Evolutionary conservation across 2,113 vertebrate species (phyloP), one percentile per base, ranked within the genome.

Genomic region (Cromileptes altivelis): DNA sequence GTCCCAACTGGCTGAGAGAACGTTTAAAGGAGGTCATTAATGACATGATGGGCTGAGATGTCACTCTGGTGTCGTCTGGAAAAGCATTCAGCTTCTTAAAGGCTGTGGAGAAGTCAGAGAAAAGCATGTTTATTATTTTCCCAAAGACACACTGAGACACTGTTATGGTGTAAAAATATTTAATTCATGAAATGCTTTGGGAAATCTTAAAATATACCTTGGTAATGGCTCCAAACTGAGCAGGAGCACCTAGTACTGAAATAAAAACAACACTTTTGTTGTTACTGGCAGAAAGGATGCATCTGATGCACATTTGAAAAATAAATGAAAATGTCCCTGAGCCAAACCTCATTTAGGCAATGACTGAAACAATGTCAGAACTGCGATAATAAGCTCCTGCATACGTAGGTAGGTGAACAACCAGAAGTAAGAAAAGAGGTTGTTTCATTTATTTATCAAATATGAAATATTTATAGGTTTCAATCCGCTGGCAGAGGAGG

Each of bases 391-490:
- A 81, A 89, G 79, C 81, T 77, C 18, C 63, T 73, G 72, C 79
- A 81, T 82, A 73, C 55, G 52, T 85, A 87, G 80, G 82, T 88
- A 81, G 52, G 53, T 61, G 56, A 84, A 81, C 53, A 83, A 88
- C 78, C 70, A 89, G 78, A 88, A 89, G 84, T 90, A 91, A 80
- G 85, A 91, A 94, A 94, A 88, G 87, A 94, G 78, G 88, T 85
- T 89, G 85, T 92, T 93, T 93, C 89, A 94, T 93, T 93, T 94
- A 94, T 94, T 94, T 93, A 94, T 93, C 91, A 89, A 92, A 87
- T 87, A 67, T 94, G 55, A 94, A 94, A 93, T 92, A 94, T 94
- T 91, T 88, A 94, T 90, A 76, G 80, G 79, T 90, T 90, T 94
- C 85, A 93, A 92, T 93, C 78, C 86, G 85, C 91, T 84, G 82